A percentile compares a stretch with the other conserved stretches of the same genome.
These are phyloP conservation scores for Meganola albula DNA, from an alignment of 2,888 invertebrate species.

Conservation along the genomic window DNA sequence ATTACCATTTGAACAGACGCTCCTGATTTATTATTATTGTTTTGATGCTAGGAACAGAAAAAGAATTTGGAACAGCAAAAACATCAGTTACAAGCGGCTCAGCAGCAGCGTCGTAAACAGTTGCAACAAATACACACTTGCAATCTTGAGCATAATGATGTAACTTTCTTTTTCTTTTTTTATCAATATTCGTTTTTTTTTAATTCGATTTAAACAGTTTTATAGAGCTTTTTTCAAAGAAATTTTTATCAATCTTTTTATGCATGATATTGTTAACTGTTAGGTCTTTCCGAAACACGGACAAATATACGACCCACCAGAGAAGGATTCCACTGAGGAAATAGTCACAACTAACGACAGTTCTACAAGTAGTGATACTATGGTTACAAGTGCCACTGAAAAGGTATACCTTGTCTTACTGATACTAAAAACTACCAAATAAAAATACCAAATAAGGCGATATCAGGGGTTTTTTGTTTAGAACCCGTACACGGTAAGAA, in stretches of 20 bases:
- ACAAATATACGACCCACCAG: slow-evolving; percentile 47
- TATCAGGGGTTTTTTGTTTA: no score
- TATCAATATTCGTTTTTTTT: slow-evolving; percentile 1
- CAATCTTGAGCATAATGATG: slow-evolving; percentile 39
- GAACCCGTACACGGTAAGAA: slow-evolving; percentile 27
- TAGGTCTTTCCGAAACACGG: no score
- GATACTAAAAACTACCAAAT: no score
- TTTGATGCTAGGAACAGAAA: slow-evolving; percentile 45
- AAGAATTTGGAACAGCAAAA: slow-evolving; percentile 40
- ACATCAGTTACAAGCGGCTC: slow-evolving; percentile 30
- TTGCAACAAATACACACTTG: slow-evolving; percentile 49
- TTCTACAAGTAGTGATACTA: slow-evolving; percentile 46
- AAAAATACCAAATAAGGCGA: no score
- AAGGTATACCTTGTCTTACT: slow-evolving; percentile 27
- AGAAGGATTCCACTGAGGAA: slow-evolving; percentile 58
- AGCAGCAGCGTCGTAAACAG: slow-evolving; percentile 33
- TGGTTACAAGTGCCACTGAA: slow-evolving; percentile 40
- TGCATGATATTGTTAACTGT: no score
- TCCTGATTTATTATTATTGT: no score
- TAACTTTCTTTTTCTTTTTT: slow-evolving; percentile 29
- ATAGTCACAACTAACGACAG: slow-evolving; percentile 44
- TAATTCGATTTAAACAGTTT: no score
- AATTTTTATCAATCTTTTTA: no score
- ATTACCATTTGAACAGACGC: no score
- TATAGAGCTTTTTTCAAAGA: no score